Conservation (phyloP, 2,888 invertebrate genomes). For the Iselma pallidipennis region DNA sequence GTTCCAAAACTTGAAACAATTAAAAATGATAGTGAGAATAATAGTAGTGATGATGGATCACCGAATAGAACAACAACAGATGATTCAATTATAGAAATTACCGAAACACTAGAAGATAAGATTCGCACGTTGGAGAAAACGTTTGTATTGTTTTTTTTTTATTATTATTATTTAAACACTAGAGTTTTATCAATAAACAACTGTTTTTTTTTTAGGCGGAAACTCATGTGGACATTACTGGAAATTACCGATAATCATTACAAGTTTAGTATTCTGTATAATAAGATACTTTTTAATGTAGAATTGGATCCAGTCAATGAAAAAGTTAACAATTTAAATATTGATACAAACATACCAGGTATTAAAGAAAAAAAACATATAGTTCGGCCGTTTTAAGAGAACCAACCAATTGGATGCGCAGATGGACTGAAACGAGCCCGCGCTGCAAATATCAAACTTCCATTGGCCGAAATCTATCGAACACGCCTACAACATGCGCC, state of each 20-base stretch:
- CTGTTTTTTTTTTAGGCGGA: conserved; percentile 17
- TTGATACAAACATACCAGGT: conserved; percentile 17
- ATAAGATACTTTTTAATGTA: conserved; percentile 22
- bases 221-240: conserved; percentile 16
- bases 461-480: no score
- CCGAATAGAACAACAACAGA: conserved; percentile 15
- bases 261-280: conserved; percentile 18
- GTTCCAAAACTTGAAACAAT: background rate
- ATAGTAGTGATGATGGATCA: conserved; percentile 12
- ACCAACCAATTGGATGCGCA: no score
- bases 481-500: no score
- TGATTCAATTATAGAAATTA: conserved; percentile 6
- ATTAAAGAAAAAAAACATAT: no score
- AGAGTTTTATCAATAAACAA: background rate
- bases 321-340: conserved; percentile 12
- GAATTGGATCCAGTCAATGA: conserved; percentile 22
- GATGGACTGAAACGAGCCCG: no score
- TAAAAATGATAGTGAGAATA: background rate
- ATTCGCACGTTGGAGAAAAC: conserved; percentile 20
- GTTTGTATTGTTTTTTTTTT: no score
- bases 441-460: no score
- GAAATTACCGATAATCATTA: conserved; percentile 17
- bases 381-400: no score
- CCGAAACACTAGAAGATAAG: conserved; percentile 13
- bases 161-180: no score